Percentiles rank a stretch among this genome's conserved stretches.
Evolutionary conservation across 2,113 vertebrate species (phyloP).

Genomic region (Ammodytes marinus): DNA sequence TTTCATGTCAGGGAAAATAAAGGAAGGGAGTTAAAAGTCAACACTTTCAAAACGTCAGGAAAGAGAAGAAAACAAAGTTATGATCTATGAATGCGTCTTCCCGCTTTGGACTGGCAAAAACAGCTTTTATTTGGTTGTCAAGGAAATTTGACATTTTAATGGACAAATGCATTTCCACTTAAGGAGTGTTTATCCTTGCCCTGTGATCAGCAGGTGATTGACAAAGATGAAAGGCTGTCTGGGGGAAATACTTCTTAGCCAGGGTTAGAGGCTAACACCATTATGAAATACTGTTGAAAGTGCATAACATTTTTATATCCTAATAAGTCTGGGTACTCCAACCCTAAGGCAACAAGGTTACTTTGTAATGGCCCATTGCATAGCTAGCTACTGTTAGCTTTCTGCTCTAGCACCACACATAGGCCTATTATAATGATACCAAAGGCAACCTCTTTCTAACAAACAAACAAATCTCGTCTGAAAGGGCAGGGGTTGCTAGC

Average conservation of each 20-base stretch:
- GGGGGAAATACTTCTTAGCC: constrained; percentile 12
- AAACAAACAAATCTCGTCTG: no score
- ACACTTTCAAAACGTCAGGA: neutral
- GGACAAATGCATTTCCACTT: constrained; percentile 13
- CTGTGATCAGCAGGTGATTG: constrained; percentile 40
- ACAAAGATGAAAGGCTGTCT: constrained; percentile 55
- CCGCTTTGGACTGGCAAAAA: neutral
- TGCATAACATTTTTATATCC: no score
- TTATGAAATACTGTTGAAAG: no score
- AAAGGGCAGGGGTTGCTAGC: no score
- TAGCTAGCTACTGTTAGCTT: no score
- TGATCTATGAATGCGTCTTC: neutral
- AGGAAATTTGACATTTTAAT: constrained; percentile 5
- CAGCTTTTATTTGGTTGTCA: neutral
- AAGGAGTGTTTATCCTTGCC: neutral
- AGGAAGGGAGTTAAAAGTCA: neutral
- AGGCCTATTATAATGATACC: no score
- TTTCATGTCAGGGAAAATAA: constrained; percentile 18
- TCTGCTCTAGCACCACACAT: no score
- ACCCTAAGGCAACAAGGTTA: no score
- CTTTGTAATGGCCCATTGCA: no score
- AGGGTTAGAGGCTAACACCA: no score
- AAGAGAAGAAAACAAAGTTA: neutral
- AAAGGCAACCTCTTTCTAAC: no score
- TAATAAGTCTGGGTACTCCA: no score